A percentile compares a stretch with the other conserved stretches of the same genome.
phyloP scores from a whole-genome alignment of 2,113 vertebrate genomes.

The Bubo blakistoni region DNA sequence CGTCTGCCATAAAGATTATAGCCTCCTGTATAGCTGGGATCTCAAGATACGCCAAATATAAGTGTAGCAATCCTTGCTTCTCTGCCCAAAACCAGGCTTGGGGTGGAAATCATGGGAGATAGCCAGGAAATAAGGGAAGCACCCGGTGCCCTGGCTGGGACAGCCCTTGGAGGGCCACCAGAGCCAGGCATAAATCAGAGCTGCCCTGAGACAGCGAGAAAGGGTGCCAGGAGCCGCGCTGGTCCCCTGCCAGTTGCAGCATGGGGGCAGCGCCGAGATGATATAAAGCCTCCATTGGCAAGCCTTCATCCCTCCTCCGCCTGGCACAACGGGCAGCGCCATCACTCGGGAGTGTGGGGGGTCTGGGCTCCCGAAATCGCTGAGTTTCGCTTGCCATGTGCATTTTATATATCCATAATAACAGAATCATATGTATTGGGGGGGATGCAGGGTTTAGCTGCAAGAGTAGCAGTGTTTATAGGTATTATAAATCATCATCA shows the following conservation, averaged over 20 bases:
- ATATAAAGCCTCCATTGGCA: background rate
- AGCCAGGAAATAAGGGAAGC: background rate
- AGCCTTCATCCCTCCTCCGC: background rate
- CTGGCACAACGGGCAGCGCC: background rate
- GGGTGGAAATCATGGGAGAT: background rate
- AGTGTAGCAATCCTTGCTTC: background rate
- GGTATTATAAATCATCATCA: background rate
- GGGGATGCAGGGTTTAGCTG: background rate
- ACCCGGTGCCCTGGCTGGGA: background rate
- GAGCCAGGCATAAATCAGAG: constrained; percentile 1
- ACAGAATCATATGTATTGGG: background rate
- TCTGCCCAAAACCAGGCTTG: background rate
- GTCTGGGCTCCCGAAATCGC: background rate
- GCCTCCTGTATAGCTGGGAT: background rate
- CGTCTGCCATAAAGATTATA: background rate
- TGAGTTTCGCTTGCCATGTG: fast-evolving
- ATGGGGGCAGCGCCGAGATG: background rate
- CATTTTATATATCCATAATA: background rate
- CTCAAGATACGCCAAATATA: background rate
- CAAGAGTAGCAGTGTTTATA: background rate
- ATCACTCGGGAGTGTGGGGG: fast-evolving
- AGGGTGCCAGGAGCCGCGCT: background rate
- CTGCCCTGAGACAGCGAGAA: background rate
- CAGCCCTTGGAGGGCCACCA: background rate
- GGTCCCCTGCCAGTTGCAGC: constrained; percentile 6